Base-by-base conservation (phyloP, 2,113 vertebrate genomes). In the Ivindomyrus marchei region DNA sequence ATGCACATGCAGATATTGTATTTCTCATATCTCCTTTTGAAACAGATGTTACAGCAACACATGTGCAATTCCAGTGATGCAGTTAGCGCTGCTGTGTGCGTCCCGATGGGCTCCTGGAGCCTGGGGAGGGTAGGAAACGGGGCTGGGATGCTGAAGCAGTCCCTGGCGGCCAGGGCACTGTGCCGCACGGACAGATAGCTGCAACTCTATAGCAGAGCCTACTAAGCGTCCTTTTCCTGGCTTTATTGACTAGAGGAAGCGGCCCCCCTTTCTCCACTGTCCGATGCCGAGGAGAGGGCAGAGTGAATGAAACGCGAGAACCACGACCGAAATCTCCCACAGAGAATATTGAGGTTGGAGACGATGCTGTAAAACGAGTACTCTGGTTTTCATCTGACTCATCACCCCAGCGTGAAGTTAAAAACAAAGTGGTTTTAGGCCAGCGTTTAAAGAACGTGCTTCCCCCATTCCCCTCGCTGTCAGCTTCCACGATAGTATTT, bases 301-400 rank as follows among this genome's bases (percentile, higher is more conserved):
- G 21, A 90, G 66, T 58, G 70, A 80, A 83, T 27, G 86, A 90
- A 88, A 88, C 17, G 56, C 4, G 47, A 80, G 62, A 46, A 49
- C 36, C 24, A 70, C 42, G 70, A 62, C 70, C 52, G 49, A 90
- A 88, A 53, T 80, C 85, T 88, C 66, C 86, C 70, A 85, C n/a
- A 84, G 70, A 83, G 50, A 90, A 83, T 62, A 84, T 58, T 47
- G 52, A 90, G 90, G 66, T 83, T 87, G 87, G 19, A 49, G 49
- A 80, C 49, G 70, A 52, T 21, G 87, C 74, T 53, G 39, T 90
- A 53, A 88, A 46, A 88, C 74, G 53, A 87, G 87, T 49, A 88
- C 87, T 88, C 49, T 80, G 49, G 90, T 90, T 58, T 87, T 50
- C 49, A 19, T 90, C 74, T 90, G 90, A 90, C 36, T 90, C 90